phyloP scores from a whole-genome alignment of 2,888 invertebrate species.

The Liodrosophila aerea region DNA sequence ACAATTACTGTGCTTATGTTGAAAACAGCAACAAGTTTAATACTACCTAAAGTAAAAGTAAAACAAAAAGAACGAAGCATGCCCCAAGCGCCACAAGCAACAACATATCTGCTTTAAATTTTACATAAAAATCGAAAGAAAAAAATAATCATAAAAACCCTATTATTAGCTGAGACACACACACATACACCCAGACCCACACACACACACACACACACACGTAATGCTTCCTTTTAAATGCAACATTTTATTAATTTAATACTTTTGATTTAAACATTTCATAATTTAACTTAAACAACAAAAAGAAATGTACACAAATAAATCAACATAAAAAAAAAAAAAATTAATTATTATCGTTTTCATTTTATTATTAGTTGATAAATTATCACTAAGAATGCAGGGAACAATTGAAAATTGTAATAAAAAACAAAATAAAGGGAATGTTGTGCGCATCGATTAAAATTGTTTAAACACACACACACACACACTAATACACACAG shows the following conservation, averaged over 20 bases:
- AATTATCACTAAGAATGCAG: slow-evolving; percentile 71
- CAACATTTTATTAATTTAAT: slow-evolving; percentile 74
- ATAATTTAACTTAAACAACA: slow-evolving; percentile 54
- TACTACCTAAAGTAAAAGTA: slow-evolving; percentile 24
- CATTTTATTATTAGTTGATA: slow-evolving; percentile 34
- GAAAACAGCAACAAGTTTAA: slow-evolving; percentile 56
- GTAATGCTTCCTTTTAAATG: slow-evolving; percentile 76
- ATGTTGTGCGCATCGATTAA: slow-evolving; percentile 34
- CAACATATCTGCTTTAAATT: slow-evolving; percentile 78
- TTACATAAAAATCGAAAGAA: slow-evolving; percentile 44
- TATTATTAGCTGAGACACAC: slow-evolving; percentile 1
- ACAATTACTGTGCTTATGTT: slow-evolving; percentile 74
- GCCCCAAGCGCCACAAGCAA: slow-evolving; percentile 73
- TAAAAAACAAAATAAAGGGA: slow-evolving; percentile 32
- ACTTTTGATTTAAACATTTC: slow-evolving; percentile 43
- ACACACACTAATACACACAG: slow-evolving; percentile 27
- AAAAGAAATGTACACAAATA: slow-evolving; percentile 60
- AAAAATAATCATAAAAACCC: slow-evolving; percentile 11
- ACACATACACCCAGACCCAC: slow-evolving; percentile 29
- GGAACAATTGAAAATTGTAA: slow-evolving; percentile 78
- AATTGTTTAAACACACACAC: slow-evolving; percentile 41
- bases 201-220: slow-evolving; percentile 44
- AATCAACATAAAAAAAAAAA: slow-evolving; percentile 51
- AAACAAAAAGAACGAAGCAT: slow-evolving; percentile 33
- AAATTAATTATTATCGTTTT: slow-evolving; percentile 26